Evolutionary conservation across 2,797 vertebrate genomes (phyloP), one percentile per base, ranked within the genome.

Genomic region (Siniperca scherzeri): DNA sequence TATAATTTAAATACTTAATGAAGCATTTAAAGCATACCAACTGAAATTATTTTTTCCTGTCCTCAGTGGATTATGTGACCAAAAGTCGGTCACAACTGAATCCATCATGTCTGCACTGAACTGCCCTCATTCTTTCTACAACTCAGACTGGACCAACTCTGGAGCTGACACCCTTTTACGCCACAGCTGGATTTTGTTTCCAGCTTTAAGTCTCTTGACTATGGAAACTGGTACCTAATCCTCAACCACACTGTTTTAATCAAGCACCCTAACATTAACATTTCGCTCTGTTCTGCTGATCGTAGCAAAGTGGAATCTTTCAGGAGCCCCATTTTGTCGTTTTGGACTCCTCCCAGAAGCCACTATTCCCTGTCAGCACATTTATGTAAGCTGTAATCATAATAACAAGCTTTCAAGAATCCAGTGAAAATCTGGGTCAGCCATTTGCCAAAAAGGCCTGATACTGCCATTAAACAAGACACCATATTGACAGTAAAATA

Each of bases 311-410:
- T 48, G 25, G 70, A 84, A 83, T 86, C 69, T 88, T 84, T 90
- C 70, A 82, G 84, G 84, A 85, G 78, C 70, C 85, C 62, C 30
- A 69, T 83, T 83, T 87, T 85, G 75, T 87, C 65, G 14, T 81
- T 84, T 85, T 86, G 87, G 85, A 84, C 78, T 83, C 48, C 66
- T 84, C 55, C 81, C 90, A 92, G 78, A 84, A 89, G 87, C 89
- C 80, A 82, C 77, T 83, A 56, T 76, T 88, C 73, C 70, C 79
- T 81, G 87, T 94, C 92, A 94, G 91, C 90, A 92, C 84, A 93
- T 94, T 93, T 90, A 90, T 89, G 82, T 87, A 92, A 92, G 85
- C 81, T 87, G 78, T 87, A 92, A 94, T 92, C 84, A 91, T 89
- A 86, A 90, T 88, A 89, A 88, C 86, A 88, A 87, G 88, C 87